phyloP scores from a whole-genome alignment of 2,113 vertebrate genomes.

The Anser cygnoides region DNA sequence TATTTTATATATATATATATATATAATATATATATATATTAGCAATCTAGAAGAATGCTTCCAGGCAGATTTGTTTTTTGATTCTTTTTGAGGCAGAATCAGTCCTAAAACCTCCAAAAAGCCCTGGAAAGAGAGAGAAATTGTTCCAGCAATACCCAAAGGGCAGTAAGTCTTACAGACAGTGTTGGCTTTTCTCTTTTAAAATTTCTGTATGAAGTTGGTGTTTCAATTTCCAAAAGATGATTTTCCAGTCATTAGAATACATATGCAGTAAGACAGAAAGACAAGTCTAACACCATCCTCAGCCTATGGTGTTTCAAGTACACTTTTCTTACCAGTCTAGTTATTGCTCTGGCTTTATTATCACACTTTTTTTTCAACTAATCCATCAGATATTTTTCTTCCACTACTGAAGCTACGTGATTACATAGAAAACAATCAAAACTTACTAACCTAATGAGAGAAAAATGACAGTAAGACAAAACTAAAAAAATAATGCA shows the following conservation, averaged over 20 bases:
- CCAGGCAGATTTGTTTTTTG: not conserved
- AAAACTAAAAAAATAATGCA: not conserved
- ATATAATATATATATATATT: not conserved
- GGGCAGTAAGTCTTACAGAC: not conserved
- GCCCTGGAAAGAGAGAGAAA: not conserved
- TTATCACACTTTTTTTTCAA: not conserved
- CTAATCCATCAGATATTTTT: not conserved
- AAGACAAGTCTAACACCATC: not conserved
- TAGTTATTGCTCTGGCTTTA: not conserved
- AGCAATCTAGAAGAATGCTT: not conserved
- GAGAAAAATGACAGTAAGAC: not conserved
- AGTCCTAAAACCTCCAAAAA: not conserved
- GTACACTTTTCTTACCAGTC: not conserved
- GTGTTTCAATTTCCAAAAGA: not conserved
- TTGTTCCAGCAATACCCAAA: not conserved
- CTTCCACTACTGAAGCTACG: fast-evolving
- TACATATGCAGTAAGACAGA: not conserved
- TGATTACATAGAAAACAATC: not conserved
- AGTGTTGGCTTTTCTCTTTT: not conserved
- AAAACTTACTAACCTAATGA: not conserved
- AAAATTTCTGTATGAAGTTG: not conserved
- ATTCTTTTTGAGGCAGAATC: not conserved
- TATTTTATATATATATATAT: too few species aligned
- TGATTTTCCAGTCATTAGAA: not conserved
- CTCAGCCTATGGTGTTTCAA: not conserved